Percentiles rank a stretch among this genome's conserved stretches.
These are phyloP conservation scores for Etheostoma perlongum DNA, from an alignment of 2,797 vertebrate species.

Conservation along the genomic window DNA sequence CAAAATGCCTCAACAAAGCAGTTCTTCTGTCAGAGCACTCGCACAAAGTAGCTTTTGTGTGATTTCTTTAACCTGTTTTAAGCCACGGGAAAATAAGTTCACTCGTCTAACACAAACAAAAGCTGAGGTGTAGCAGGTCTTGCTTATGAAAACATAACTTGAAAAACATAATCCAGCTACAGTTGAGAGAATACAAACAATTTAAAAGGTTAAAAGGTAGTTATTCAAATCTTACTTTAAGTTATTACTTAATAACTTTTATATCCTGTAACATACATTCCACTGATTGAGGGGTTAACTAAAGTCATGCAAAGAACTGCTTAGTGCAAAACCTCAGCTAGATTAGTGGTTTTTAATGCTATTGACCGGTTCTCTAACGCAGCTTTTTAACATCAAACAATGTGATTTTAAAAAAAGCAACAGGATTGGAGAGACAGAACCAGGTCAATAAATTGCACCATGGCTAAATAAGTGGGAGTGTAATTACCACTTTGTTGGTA, in stretches of 20 bases:
- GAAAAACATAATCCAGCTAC: neutral
- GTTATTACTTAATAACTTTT: neutral
- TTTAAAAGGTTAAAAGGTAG: neutral
- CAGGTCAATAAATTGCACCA: slow-evolving; percentile 44
- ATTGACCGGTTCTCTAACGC: slow-evolving; percentile 60
- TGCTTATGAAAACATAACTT: slow-evolving; percentile 12
- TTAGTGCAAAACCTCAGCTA: slow-evolving; percentile 35
- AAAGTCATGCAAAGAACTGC: slow-evolving; percentile 40
- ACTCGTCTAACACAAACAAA: slow-evolving; percentile 1
- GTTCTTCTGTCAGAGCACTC: slow-evolving; percentile 38
- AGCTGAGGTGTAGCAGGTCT: neutral
- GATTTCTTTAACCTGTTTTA: slow-evolving; percentile 36
- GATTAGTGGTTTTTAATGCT: slow-evolving; percentile 65
- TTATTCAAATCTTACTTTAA: neutral
- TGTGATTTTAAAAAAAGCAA: slow-evolving; percentile 42
- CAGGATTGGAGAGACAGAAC: slow-evolving; percentile 23
- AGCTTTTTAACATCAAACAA: slow-evolving; percentile 64
- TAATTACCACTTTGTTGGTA: slow-evolving; percentile 56
- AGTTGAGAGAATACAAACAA: neutral
- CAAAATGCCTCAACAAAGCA: slow-evolving; percentile 65
- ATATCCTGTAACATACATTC: slow-evolving; percentile 25
- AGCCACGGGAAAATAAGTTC: slow-evolving; percentile 27
- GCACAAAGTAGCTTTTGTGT: slow-evolving; percentile 35
- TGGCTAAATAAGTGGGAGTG: slow-evolving; percentile 29
- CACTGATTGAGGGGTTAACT: slow-evolving; percentile 38